These are phyloP conservation scores for Ormyrus nitidulus DNA, from an alignment of 2,888 invertebrate genomes.

Conservation along the genomic window DNA sequence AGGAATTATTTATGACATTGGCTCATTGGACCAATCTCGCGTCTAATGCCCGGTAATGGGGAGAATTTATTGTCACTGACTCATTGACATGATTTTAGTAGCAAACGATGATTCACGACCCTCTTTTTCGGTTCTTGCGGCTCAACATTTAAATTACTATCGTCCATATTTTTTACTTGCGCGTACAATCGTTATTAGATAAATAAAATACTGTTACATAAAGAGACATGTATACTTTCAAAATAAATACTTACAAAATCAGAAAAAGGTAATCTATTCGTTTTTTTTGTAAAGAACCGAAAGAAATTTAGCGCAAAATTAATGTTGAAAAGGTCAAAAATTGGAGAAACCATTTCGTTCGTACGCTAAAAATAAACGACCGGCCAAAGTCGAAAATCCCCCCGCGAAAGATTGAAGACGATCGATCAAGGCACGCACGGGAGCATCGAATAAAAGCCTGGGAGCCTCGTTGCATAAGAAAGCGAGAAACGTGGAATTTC, in stretches of 20 bases:
- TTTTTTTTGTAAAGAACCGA: too few relatives aligned
- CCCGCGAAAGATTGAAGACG: constrained; percentile 18
- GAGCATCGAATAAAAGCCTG: not conserved
- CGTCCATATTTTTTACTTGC: too few relatives aligned
- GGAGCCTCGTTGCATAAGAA: not conserved
- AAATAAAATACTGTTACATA: too few relatives aligned
- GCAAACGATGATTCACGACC: constrained; percentile 18
- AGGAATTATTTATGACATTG: constrained; percentile 51
- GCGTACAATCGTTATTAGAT: too few relatives aligned
- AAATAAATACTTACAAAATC: too few relatives aligned
- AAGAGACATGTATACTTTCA: too few relatives aligned
- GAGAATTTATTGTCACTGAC: constrained; percentile 45
- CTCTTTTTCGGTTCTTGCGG: constrained; percentile 9
- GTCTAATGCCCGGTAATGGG: constrained; percentile 34
- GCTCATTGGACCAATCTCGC: constrained; percentile 28
- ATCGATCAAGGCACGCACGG: constrained; percentile 15
- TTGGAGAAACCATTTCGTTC: too few relatives aligned
- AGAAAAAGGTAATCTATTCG: too few relatives aligned
- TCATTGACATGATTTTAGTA: constrained; percentile 50
- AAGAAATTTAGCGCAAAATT: too few relatives aligned
- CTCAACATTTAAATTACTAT: too few relatives aligned
- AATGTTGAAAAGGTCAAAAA: too few relatives aligned
- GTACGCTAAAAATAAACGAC: not conserved
- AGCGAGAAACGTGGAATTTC: constrained; percentile 39
- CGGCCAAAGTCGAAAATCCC: not conserved